Evolutionary conservation across 2,797 vertebrate species (phyloP), one percentile per base, ranked within the genome.

Genomic region (Brachymystax lenok): DNA sequence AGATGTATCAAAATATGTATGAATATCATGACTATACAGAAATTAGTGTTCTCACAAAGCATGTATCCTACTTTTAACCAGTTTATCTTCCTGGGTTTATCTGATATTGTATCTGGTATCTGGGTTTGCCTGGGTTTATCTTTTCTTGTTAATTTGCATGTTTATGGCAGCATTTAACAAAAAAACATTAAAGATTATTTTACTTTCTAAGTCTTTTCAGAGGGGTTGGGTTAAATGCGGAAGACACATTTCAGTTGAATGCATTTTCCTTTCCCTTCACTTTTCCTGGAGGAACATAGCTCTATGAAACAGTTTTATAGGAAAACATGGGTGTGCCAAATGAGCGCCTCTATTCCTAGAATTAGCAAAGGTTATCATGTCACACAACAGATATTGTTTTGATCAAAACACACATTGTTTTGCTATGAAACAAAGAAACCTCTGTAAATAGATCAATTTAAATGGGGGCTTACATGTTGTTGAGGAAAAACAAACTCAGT

Each of bases 331-430:
- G 85, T 89, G 90, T 87, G 78, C 76, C 85, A 89, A 74, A 74
- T 27, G 30, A 71, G 70, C 13, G 0, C 19, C 21, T 46, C 27
- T 40, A 51, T 93, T 93, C 90, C 78, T 80, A 83, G 91, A 93
- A 94, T 14, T 84, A 68, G 73, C 33, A 64, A 75, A 67, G 21
- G 59, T 83, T 91, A 89, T 92, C 92, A 78, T 89, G 88, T 77
- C 63, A 81, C 77, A 89, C 75, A 93, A 91, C 88, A 90, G 27
- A 16, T 83, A 7, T 67, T 93, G 91, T 93, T 93, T 90, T 90
- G 76, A 88, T 88, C 87, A 69, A 91, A 93, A 91, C 93, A 94
- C 35, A 79, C n/a, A 24, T 63, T 93, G 92, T 93, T 94, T 94
- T 79, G 77, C 73, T 80, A 86, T 88, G 80, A 92, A 89, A 93